Percentiles rank a stretch among this genome's conserved stretches.
Evolutionary conservation across 2,797 vertebrate species (phyloP).

Genomic region (Smutsia gigantea): DNA sequence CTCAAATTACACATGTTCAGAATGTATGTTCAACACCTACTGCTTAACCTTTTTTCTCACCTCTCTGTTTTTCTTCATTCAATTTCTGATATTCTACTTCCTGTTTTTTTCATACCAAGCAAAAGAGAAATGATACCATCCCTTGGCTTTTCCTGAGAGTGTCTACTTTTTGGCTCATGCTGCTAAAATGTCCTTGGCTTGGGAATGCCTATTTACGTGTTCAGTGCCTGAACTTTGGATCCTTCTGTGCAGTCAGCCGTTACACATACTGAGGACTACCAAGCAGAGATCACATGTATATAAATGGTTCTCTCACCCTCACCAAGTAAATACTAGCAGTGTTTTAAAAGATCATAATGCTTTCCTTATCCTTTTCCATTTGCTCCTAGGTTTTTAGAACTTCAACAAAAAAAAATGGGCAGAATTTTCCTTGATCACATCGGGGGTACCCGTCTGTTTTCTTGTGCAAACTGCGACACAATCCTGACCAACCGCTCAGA

Average conservation of each 20-base stretch:
- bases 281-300: not conserved
- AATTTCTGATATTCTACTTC: constrained; percentile 16
- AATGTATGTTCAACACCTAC: not conserved
- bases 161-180: not conserved
- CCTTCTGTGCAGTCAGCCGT: not conserved
- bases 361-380: constrained; percentile 58
- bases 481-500: constrained; percentile 98
- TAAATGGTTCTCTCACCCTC: not conserved
- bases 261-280: not conserved
- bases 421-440: constrained; percentile 99
- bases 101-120: not conserved
- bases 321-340: not conserved
- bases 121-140: constrained; percentile 34
- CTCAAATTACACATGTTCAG: not conserved
- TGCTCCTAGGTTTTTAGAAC: constrained; percentile 82
- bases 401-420: constrained; percentile 91
- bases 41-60: not conserved
- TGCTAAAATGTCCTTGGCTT: constrained; percentile 40
- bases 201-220: not conserved
- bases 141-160: constrained; percentile 6
- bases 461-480: constrained; percentile 98
- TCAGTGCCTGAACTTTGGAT: constrained; percentile 25
- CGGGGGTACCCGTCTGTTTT: constrained; percentile 97
- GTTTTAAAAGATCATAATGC: not conserved
- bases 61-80: not conserved